Conservation (phyloP, 2,113 vertebrate species). For the Scomber scombrus region DNA sequence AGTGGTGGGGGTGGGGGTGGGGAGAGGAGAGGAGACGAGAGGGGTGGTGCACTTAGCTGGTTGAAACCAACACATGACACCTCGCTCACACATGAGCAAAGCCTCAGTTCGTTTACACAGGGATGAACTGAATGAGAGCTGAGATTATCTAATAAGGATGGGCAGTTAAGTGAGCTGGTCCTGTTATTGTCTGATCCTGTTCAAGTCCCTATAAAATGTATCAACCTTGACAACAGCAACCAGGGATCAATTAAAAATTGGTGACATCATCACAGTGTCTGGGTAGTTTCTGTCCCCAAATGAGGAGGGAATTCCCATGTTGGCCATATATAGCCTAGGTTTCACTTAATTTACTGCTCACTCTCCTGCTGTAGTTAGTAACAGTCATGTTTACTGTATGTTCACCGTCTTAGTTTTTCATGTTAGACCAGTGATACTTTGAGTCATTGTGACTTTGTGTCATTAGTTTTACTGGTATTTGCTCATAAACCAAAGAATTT, state of each 20-base stretch:
- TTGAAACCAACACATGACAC: constrained; percentile 46
- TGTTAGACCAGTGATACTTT: no score
- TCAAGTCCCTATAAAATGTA: constrained; percentile 29
- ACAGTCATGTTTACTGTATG: no score
- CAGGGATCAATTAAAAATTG: constrained; percentile 60
- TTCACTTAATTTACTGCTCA: constrained; percentile 26
- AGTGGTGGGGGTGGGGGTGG: background rate
- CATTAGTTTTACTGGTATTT: no score
- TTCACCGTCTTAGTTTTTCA: no score
- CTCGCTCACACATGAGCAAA: background rate
- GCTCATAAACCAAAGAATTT: no score
- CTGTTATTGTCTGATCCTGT: constrained; percentile 30
- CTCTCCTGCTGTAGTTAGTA: constrained; percentile 17
- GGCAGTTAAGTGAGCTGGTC: constrained; percentile 45
- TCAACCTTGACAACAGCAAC: constrained; percentile 51
- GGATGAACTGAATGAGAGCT: constrained; percentile 9
- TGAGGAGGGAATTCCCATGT: constrained; percentile 48
- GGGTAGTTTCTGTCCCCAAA: constrained; percentile 30
- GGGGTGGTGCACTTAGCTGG: constrained; percentile 18
- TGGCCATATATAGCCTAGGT: background rate
- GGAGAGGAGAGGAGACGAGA: background rate
- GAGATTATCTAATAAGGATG: constrained; percentile 48
- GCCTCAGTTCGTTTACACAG: constrained; percentile 15
- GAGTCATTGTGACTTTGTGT: no score
- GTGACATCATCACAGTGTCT: constrained; percentile 72